Evolutionary conservation across 2,113 vertebrate species (phyloP), one percentile per base, ranked within the genome.

Genomic region (Heloderma charlesbogerti): DNA sequence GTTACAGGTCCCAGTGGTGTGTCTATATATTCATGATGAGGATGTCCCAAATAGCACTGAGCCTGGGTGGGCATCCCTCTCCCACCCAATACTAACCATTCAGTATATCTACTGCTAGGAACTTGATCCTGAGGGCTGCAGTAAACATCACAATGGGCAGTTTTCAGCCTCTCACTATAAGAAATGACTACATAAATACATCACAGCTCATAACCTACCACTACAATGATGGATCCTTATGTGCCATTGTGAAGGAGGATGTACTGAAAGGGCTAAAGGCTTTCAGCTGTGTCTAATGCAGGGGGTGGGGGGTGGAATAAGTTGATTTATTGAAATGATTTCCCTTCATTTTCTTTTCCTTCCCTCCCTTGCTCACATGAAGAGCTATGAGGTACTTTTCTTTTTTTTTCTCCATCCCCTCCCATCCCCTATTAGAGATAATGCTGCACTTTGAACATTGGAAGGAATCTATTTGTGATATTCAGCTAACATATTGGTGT

Each of bases 181-280:
- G 37, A 94, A 94, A 86, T 88, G 0, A 13, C 91, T 90, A 74
- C 93, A 93, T 63, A 90, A 95, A 83, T 86, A 85, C 72, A 94
- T 69, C 31, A 71, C 40, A 89, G n/a, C 0, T 34, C 66, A 89
- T 89, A 92, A 94, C 92, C 43, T 9, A 88, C 57, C 54, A 93
- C 89, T 95, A 16, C 29, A 57, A 34, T 67, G n/a, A 60, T 0
- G 83, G 37, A 92, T 66, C 80, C 94, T 92, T 84, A 40, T 90
- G 43, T 1, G 94, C 88, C 86, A 88, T 66, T 18, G 72, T 43
- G 91, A 77, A 90, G 93, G n/a, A 77, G 77, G 71, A 0, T 45
- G 27, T 67, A 79, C 3, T n/a, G 25, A 3, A 90, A 8, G 22
- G 90, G 45, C 66, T 86, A 3, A n/a, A 6, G 4, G 1, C 0